Evolutionary conservation across 1,140 invertebrate species (phyloP).

Genomic region (Dinoponera quadriceps): DNA sequence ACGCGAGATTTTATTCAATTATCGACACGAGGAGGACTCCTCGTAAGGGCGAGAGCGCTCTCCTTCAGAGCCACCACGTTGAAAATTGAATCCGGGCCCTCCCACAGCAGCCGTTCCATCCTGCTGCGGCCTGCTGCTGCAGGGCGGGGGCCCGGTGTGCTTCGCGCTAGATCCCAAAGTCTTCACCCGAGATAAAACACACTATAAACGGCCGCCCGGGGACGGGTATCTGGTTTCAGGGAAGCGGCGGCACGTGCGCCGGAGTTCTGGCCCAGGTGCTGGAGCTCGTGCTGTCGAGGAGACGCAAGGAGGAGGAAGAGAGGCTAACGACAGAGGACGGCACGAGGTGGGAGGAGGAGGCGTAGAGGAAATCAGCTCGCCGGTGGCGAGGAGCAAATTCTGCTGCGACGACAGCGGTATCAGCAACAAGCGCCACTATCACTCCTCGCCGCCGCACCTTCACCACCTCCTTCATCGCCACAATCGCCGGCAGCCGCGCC

Average conservation of each 20-base stretch:
- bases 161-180: constrained; percentile 65
- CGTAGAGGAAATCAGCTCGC: constrained; percentile 64
- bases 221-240: constrained; percentile 84
- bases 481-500: constrained; percentile 58
- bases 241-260: constrained; percentile 85
- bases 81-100: constrained; percentile 31
- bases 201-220: constrained; percentile 76
- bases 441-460: constrained; percentile 55
- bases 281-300: constrained; percentile 66
- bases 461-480: constrained; percentile 59
- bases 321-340: constrained; percentile 23
- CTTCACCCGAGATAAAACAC: constrained; percentile 74
- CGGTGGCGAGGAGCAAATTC: constrained; percentile 61
- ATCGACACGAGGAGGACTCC: no score
- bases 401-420: constrained; percentile 58
- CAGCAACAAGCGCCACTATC: constrained; percentile 55
- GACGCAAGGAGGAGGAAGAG: constrained; percentile 53
- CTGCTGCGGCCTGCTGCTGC: constrained; percentile 12
- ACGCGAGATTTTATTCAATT: no score
- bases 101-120: neutral
- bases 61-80: neutral
- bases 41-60: neutral
- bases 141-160: constrained; percentile 50
- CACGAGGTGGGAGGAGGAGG: constrained; percentile 51
- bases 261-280: constrained; percentile 79